These are phyloP conservation scores for Chaetoderma sp. DNA, from an alignment of 2,888 invertebrate genomes.

Conservation along the genomic window DNA sequence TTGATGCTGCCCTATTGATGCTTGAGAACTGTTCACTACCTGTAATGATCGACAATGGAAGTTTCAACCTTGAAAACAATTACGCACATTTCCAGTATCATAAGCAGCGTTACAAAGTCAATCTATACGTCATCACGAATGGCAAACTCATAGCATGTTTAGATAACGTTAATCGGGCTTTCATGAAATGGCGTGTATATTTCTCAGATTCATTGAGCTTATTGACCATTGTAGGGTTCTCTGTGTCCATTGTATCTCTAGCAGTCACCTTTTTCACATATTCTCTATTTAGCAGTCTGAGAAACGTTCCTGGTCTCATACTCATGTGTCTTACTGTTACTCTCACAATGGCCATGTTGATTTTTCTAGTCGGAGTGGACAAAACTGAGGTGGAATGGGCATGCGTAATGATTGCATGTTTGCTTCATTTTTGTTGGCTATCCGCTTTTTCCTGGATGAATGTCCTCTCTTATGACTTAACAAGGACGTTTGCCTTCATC, in stretches of 20 bases:
- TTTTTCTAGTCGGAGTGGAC: neutral
- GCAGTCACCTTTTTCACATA: conserved; percentile 2
- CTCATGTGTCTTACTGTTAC: conserved; percentile 3
- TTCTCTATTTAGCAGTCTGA: neutral
- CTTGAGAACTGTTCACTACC: too few species aligned
- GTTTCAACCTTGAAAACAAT: too few species aligned
- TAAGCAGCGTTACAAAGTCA: too few species aligned
- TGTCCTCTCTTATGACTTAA: neutral
- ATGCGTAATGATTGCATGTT: neutral
- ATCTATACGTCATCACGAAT: too few species aligned
- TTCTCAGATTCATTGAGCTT: too few species aligned
- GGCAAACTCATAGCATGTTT: too few species aligned
- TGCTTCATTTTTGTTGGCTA: conserved; percentile 1
- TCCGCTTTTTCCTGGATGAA: conserved; percentile 1
- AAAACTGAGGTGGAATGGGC: neutral
- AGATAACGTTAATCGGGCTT: too few species aligned
- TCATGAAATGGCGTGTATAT: too few species aligned
- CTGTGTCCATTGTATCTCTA: neutral
- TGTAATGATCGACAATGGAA: too few species aligned
- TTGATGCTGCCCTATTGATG: too few species aligned
- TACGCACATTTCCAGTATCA: too few species aligned
- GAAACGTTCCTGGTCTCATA: neutral
- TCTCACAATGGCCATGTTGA: neutral
- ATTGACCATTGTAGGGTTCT: neutral
- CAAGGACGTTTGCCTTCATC: neutral